Evolutionary conservation across 1,140 invertebrate species (phyloP), one percentile per base, ranked within the genome.

Genomic region (Arctopsyche grandis): DNA sequence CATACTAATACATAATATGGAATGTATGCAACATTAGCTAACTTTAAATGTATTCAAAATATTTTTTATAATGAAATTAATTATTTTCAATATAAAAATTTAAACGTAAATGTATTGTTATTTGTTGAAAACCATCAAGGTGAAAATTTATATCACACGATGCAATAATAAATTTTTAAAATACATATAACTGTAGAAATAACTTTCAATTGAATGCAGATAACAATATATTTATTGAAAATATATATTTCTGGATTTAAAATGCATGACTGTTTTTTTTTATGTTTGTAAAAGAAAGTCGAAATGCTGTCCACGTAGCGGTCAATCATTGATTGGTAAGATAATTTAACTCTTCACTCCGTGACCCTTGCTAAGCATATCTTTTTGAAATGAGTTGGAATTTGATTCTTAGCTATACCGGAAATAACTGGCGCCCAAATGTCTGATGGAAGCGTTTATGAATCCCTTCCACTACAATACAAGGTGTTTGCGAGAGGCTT

Each of bases 401-500:
- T 76, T 60, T 76, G 26, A 63, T 76, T 56, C 29, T 14, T 87
- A 96, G 94, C 93, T 84, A 88, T 92, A 79, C 95, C 96, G 26
- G 89, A 91, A 84, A 92, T 96, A 75, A 86, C 92, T 70, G 91
- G 91, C 81, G 91, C 92, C 76, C 92, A 91, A 82, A 90, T 97
- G 85, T 91, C 92, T 83, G 93, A 96, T 86, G 89, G 90, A 66
- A 91, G 92, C 78, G 91, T 92, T 19, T 95, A 91, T 86, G 94
- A 96, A 86, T 94, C 93, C 4, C 90, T 96, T 38, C 92, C 91
- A 1, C 88, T 93, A 10, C 89, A 89, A 48, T 96, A 94, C 84
- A 92, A 93, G 74, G 91, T 96, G 0, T 90, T 91, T 80, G 93
- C 92, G 5, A 89, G 87, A 29, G 94, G 94, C 21, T 87, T 91